phyloP scores from a whole-genome alignment of 2,113 vertebrate genomes.

The Gymnogyps californianus region DNA sequence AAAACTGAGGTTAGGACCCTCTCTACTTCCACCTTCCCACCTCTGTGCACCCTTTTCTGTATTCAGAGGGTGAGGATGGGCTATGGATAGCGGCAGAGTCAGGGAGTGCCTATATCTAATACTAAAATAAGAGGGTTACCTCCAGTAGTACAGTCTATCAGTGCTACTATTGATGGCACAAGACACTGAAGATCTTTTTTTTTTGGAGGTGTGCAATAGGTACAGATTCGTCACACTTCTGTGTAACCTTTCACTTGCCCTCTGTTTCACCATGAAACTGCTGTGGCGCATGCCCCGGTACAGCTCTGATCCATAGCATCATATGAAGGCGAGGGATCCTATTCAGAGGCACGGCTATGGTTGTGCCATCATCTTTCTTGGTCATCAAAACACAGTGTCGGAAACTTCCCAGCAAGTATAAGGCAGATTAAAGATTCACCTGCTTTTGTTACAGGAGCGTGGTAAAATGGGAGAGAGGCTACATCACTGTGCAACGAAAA shows the following conservation, averaged over 20 bases:
- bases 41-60: neutral
- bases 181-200: neutral
- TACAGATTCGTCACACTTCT: neutral
- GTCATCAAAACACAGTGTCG: neutral
- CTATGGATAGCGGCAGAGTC: neutral
- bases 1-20: neutral
- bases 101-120: too few species aligned
- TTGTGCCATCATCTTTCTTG: neutral
- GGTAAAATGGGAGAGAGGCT: neutral
- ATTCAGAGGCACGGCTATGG: neutral
- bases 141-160: neutral
- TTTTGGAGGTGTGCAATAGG: neutral
- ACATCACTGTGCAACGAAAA: too few species aligned
- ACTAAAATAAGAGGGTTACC: neutral
- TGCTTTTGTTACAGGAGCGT: neutral
- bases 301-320: neutral
- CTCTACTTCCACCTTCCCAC: neutral
- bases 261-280: neutral
- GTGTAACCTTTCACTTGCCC: neutral
- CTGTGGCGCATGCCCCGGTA: accelerated
- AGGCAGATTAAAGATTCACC: neutral
- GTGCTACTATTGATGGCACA: too few species aligned
- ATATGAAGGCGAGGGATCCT: neutral
- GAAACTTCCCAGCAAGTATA: accelerated
- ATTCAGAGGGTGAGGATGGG: too few species aligned